Percentiles rank a stretch among this genome's conserved stretches.
Conservation (phyloP, 2,888 invertebrate species). For the Troides aeacus region DNA sequence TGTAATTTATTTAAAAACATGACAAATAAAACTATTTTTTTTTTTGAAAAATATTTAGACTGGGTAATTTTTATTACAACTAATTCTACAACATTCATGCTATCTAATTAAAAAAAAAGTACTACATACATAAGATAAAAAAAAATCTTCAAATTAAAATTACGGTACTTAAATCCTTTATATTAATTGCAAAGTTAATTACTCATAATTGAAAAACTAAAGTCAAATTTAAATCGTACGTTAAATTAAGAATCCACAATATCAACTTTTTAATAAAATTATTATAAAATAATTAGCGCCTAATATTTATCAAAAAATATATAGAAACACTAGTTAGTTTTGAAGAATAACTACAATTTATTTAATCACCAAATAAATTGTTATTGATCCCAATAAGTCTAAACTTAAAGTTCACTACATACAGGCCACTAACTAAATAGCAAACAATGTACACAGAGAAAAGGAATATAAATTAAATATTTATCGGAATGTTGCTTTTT, state of each 20-base stretch:
- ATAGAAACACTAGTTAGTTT: neutral
- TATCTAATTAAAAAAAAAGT: neutral
- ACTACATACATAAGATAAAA: neutral
- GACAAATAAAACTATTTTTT: neutral
- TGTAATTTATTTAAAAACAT: neutral
- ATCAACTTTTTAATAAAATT: neutral
- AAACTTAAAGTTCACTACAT: neutral
- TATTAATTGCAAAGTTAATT: too few relatives aligned
- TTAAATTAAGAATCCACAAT: too few relatives aligned
- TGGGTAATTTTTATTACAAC: neutral
- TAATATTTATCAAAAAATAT: neutral
- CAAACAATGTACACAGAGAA: slow-evolving; percentile 11
- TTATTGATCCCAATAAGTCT: neutral
- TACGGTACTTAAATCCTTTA: too few relatives aligned
- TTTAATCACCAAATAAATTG: neutral
- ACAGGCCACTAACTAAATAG: neutral
- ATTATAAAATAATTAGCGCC: neutral
- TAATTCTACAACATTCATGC: slow-evolving; percentile 1
- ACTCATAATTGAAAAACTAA: too few relatives aligned
- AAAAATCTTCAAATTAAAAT: neutral
- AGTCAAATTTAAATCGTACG: too few relatives aligned
- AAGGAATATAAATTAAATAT: slow-evolving; percentile 25
- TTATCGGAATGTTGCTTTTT: slow-evolving; percentile 29
- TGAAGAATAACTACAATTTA: neutral
- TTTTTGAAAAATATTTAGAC: neutral